Base-by-base conservation (phyloP, 1,140 invertebrate species). In the Diabrotica undecimpunctata region DNA sequence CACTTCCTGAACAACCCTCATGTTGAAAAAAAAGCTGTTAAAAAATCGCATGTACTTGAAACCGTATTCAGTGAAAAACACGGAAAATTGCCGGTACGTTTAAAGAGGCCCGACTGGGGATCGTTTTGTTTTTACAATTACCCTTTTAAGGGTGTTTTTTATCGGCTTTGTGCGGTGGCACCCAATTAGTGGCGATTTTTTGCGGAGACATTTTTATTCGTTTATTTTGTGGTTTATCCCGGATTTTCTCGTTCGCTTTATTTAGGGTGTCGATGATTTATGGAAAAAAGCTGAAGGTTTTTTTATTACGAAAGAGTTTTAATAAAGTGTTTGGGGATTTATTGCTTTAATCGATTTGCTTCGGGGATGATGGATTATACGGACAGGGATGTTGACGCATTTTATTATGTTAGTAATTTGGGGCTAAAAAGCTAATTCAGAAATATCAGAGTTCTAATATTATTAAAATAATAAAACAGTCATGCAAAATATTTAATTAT, bases 121-220 rank as follows among this genome's bases (percentile, higher is more conserved):
- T 56, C 25, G 46, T 53, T 50, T 46, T 25, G 13, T 54, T 52
- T 62, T 8, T 14, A 50, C 59, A 61, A 61, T 50, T 61, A 62
- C 37, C 41, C 61, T 56, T 38, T 62, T 54, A 39, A 50, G 11
- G 52, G 61, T 62, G 54, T 62, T 62, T 62, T 11, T 38, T 54
- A 55, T 62, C 14, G 54, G 37, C 53, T 38, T 46, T 54, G 35
- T 41, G 51, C 39, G 61, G 61, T 55, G 12, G 13, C 52, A 50
- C 37, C 38, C 54, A 54, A 62, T 55, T 62, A 55, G 41, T 41
- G 52, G 52, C 37, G 11, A 14, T 54, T 62, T 55, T 62, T 62
- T 54, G 52, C 36, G 25, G 61, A 10, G 61, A 25, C 52, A 36
- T 12, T 37, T 57, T 57, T 37, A 57, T 37, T 57, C 25, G n/a